Base-by-base conservation (phyloP, 1,140 invertebrate genomes). In the Aphidius ervi region DNA sequence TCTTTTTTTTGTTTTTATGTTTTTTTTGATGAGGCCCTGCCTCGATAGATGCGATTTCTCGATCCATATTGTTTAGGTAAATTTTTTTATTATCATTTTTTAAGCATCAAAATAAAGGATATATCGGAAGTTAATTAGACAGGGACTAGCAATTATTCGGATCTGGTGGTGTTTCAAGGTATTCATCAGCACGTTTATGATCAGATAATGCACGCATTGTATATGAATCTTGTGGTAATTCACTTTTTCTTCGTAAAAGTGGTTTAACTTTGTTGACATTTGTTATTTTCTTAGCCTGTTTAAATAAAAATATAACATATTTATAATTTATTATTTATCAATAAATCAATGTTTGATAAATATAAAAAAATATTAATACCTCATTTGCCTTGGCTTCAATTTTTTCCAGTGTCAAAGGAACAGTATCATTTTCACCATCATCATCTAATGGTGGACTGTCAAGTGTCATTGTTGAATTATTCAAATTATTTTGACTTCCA, bases 101-200 rank as follows among this genome's bases (percentile, higher is more conserved):
- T 55, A 9, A 47, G 56, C 42, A 37, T 55, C 50, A 56, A 43
- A 47, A n/a, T 37, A 50, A 45, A 40, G 40, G 53, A 45, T 8
- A 56, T 63, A 49, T 46, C 47, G 54, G 59, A 60, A 40, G 70
- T 57, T 68, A 70, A 61, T 70, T 71, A 62, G 75, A 72, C 71
- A 79, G 71, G 71, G 77, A 87, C 87, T 90, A 91, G 87, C 89
- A 91, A 77, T 89, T 88, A 81, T 90, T 91, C 52, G 88, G 85
- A 81, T 94, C 91, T 49, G 91, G 90, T 63, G 91, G 89, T 52
- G 92, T 89, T 54, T 86, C 82, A 62, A 94, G 86, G 82, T 85
- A 94, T 70, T 94, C 89, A 78, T 97, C 94, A 62, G 92, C 87
- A 69, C 94, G 84, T 80, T 94, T 94, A 82, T 97, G 94, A 75